phyloP scores from a whole-genome alignment of 2,797 vertebrate species.

The Cichlasoma orientale region DNA sequence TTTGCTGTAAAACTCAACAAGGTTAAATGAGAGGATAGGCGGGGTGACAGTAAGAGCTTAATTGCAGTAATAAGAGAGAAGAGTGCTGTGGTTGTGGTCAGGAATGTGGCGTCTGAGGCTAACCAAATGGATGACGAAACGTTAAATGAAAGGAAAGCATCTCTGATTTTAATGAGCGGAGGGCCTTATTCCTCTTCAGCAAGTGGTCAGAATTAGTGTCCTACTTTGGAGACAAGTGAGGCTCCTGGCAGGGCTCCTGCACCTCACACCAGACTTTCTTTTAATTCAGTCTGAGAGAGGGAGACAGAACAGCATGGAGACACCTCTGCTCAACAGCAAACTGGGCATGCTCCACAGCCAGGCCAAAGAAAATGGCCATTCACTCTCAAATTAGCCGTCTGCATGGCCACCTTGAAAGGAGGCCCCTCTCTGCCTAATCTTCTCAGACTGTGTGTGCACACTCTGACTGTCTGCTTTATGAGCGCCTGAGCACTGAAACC shows the following conservation, averaged over 20 bases:
- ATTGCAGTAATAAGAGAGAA: conserved; percentile 26
- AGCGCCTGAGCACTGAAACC: conserved; percentile 35
- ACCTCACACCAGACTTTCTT: conserved; percentile 44
- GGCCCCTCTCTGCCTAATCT: conserved; percentile 64
- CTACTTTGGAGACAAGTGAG: conserved; percentile 35
- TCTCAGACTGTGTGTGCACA: conserved; percentile 63
- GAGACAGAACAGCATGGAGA: conserved; percentile 32
- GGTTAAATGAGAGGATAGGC: conserved; percentile 39
- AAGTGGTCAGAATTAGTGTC: conserved; percentile 53
- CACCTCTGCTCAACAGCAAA: conserved; percentile 47
- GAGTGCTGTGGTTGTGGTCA: conserved; percentile 20
- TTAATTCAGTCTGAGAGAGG: conserved; percentile 50
- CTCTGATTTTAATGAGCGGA: conserved; percentile 40
- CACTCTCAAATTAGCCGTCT: conserved; percentile 70
- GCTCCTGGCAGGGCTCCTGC: conserved; percentile 58
- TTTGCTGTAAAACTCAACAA: conserved; percentile 14
- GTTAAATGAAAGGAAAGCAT: conserved; percentile 29
- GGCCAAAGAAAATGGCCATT: conserved; percentile 70
- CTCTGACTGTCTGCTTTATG: conserved; percentile 49
- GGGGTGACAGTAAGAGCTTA: conserved; percentile 27
- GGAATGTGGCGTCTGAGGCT: conserved; percentile 14
- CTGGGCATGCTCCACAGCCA: conserved; percentile 33
- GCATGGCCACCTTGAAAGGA: conserved; percentile 64
- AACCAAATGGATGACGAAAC: conserved; percentile 2
- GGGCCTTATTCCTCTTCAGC: conserved; percentile 56